phyloP scores from a whole-genome alignment of 2,888 invertebrate genomes.

The Ephialtes manifestator region DNA sequence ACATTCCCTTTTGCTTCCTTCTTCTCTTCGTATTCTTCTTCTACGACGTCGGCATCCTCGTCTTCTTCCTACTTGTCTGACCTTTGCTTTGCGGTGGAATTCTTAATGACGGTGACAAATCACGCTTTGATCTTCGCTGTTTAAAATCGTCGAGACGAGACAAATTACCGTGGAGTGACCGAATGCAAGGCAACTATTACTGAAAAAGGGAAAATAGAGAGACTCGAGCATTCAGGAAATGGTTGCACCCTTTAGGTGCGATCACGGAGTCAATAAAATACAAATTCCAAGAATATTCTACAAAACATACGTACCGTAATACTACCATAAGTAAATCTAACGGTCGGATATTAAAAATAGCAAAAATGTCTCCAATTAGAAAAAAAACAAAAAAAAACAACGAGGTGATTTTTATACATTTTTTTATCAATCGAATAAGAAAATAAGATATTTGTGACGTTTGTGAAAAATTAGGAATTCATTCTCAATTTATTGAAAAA shows the following conservation, averaged over 20 bases:
- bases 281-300: neutral
- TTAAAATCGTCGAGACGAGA: conserved; percentile 41
- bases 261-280: conserved; percentile 17
- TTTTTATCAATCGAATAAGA: no score
- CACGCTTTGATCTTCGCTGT: conserved; percentile 44
- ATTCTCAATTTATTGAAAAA: no score
- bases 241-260: neutral
- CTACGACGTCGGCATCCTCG: neutral
- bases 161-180: conserved; percentile 17
- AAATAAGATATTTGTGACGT: no score
- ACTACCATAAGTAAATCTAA: neutral
- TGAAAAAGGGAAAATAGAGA: neutral
- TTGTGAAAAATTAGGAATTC: no score
- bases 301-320: no score
- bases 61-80: conserved; percentile 25
- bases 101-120: conserved; percentile 66
- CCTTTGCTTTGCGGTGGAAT: conserved; percentile 48
- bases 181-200: conserved; percentile 5
- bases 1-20: conserved; percentile 49
- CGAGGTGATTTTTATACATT: no score
- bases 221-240: neutral
- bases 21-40: conserved; percentile 46
- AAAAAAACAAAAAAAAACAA: no score
- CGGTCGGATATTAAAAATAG: no score
- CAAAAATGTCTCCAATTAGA: no score